A percentile compares a stretch with the other conserved stretches of the same genome.
Conservation (phyloP, 2,888 invertebrate species). For the Phaonia tiefii region DNA sequence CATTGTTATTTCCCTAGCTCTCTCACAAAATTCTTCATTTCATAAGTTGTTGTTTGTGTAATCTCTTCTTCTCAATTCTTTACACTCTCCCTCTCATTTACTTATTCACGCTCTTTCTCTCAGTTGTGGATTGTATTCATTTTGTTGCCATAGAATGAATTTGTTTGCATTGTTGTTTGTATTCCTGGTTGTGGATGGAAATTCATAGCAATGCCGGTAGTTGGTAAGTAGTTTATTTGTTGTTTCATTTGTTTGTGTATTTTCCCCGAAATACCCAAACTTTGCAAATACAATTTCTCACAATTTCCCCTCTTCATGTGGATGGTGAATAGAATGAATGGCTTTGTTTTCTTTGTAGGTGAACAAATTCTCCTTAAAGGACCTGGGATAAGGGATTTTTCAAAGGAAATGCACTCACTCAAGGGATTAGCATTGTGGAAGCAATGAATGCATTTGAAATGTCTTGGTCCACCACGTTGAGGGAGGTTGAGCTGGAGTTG, state of each 20-base stretch:
- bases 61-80: background rate
- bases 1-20: background rate
- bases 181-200: slow-evolving; percentile 60
- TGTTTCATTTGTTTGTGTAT: slow-evolving; percentile 18
- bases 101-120: background rate
- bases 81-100: background rate
- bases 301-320: slow-evolving; percentile 16
- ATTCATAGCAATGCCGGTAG: slow-evolving; percentile 32
- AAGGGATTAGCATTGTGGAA: slow-evolving; percentile 6
- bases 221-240: background rate
- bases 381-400: background rate
- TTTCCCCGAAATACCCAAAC: slow-evolving; percentile 12
- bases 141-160: slow-evolving; percentile 54
- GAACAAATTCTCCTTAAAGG: slow-evolving; percentile 16
- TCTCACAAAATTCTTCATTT: background rate
- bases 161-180: too few species aligned
- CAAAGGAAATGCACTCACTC: slow-evolving; percentile 30
- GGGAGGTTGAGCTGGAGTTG: slow-evolving; percentile 15
- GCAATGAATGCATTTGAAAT: too few species aligned
- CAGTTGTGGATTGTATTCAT: slow-evolving; percentile 62
- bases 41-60: background rate
- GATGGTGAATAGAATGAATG: background rate
- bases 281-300: background rate
- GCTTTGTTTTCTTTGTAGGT: background rate
- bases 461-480: slow-evolving; percentile 3